These are phyloP conservation scores for Camponotus pennsylvanicus DNA, from an alignment of 1,140 invertebrate species.

Conservation along the genomic window DNA sequence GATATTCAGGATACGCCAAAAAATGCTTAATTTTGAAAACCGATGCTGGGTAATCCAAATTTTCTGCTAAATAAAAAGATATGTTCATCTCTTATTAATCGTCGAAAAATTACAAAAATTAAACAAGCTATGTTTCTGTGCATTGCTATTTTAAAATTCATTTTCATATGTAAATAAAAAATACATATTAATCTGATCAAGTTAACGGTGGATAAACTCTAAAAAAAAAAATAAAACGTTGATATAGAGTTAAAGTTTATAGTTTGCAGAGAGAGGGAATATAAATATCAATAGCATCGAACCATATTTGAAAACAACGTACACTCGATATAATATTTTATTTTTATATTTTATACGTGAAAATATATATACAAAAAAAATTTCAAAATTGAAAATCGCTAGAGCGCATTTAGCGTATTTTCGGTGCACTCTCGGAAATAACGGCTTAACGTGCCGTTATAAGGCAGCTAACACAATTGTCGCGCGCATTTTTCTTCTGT, in stretches of 20 bases:
- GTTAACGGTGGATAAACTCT: not conserved
- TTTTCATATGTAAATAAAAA: not conserved
- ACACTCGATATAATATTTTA: not conserved
- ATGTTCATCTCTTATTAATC: not conserved
- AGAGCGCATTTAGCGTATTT: not conserved
- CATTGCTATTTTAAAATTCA: not conserved
- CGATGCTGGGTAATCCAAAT: not conserved
- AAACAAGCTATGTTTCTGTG: no score
- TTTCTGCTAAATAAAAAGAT: not conserved
- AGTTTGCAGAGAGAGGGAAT: not conserved
- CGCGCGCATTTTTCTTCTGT: not conserved
- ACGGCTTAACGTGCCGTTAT: not conserved
- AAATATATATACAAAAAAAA: not conserved
- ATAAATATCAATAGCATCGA: not conserved
- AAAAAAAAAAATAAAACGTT: slow-evolving; percentile 7
- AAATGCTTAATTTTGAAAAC: no score
- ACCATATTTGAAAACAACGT: not conserved
- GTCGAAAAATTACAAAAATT: no score
- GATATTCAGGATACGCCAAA: no score
- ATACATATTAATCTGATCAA: not conserved
- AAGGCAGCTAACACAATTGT: not conserved
- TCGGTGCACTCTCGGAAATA: slow-evolving; percentile 9
- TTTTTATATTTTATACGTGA: not conserved
- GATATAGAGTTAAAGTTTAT: not conserved
- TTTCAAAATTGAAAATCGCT: not conserved